These are phyloP conservation scores for Antigone vipio DNA, from an alignment of 2,113 vertebrate genomes.

Conservation along the genomic window DNA sequence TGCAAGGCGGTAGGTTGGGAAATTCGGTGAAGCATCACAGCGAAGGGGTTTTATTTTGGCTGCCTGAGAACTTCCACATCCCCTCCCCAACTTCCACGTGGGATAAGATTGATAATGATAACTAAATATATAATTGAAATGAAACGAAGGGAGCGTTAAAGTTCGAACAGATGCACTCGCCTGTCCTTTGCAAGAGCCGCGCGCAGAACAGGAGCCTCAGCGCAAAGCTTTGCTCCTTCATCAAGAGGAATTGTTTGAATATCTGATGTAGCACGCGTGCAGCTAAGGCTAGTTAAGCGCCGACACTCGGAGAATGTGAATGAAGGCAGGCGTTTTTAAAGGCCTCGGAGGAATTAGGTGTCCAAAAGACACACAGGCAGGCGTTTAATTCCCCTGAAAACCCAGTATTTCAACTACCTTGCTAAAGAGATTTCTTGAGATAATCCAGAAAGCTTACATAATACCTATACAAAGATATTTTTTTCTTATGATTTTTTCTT, in stretches of 20 bases:
- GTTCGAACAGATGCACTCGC: neutral
- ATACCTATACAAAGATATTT: neutral
- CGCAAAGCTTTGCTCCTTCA: neutral
- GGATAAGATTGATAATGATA: neutral
- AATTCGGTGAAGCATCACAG: neutral
- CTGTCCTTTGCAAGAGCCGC: neutral
- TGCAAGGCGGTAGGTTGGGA: neutral
- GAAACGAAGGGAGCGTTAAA: neutral
- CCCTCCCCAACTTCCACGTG: neutral
- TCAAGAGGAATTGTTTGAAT: conserved; percentile 9
- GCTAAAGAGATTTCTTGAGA: conserved; percentile 16
- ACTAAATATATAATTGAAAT: neutral
- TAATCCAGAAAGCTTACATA: conserved; percentile 2
- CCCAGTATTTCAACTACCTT: neutral
- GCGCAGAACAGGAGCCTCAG: neutral
- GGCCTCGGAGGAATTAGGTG: neutral
- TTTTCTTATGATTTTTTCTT: neutral
- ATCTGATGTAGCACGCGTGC: neutral
- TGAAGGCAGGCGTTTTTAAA: neutral
- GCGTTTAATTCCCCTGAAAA: neutral
- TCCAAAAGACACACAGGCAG: neutral
- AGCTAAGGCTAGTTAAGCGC: neutral
- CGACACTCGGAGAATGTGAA: neutral
- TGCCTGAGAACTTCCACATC: neutral
- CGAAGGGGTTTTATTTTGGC: neutral